Conservation (phyloP, 2,888 invertebrate genomes). For the Odontocolon sp. region DNA sequence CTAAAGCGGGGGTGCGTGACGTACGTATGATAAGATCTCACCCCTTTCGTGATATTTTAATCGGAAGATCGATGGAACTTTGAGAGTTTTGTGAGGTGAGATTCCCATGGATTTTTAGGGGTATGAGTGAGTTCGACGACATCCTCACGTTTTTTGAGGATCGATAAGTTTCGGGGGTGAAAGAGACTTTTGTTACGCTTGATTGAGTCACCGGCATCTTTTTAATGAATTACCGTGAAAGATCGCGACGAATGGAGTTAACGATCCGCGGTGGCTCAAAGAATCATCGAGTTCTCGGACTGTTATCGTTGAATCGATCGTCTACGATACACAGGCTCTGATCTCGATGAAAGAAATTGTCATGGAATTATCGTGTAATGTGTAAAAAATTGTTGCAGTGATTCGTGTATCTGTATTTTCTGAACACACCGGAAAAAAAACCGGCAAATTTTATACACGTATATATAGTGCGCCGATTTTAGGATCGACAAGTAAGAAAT, state of each 20-base stretch:
- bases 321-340: too few relatives aligned
- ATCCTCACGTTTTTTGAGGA: neutral
- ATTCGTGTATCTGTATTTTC: neutral
- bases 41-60: neutral
- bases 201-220: neutral
- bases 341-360: too few relatives aligned
- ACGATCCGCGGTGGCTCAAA: neutral
- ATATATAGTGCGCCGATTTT: conserved; percentile 1
- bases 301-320: too few relatives aligned
- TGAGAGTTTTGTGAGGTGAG: neutral
- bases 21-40: neutral
- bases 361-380: neutral
- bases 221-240: neutral
- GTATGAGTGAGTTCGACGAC: neutral
- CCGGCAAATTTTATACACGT: too few relatives aligned
- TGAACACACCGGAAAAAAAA: too few relatives aligned
- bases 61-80: neutral
- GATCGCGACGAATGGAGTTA: neutral
- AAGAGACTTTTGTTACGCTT: neutral
- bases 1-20: neutral
- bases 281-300: too few relatives aligned
- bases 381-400: neutral
- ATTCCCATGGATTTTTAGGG: neutral
- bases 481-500: neutral
- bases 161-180: neutral